phyloP scores from a whole-genome alignment of 2,888 invertebrate species.

The Dolichopus griseipennis region DNA sequence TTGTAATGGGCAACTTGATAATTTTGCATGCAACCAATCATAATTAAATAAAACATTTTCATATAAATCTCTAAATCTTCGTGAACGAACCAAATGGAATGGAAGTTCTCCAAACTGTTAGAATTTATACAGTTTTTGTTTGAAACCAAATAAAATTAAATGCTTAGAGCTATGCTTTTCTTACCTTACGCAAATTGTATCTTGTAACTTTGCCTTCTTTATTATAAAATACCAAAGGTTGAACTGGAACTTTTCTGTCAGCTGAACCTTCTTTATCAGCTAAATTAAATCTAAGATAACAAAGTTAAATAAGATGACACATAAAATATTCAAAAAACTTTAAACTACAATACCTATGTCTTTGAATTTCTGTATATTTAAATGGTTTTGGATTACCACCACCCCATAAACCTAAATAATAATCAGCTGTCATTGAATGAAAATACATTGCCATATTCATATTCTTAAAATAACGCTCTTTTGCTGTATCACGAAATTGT shows the following conservation, averaged over 20 bases:
- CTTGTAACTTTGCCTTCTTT: conserved; percentile 82
- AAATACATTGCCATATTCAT: conserved; percentile 95
- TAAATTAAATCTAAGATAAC: conserved; percentile 55
- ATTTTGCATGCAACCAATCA: conserved; percentile 93
- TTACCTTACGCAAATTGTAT: conserved; percentile 88
- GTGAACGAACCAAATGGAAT: conserved; percentile 84
- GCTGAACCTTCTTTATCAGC: conserved; percentile 84
- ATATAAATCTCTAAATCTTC: conserved; percentile 82
- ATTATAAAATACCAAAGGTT: conserved; percentile 82
- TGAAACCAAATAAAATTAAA: neutral
- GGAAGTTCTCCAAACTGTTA: conserved; percentile 85
- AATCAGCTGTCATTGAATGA: conserved; percentile 96
- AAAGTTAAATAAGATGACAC: conserved; percentile 19
- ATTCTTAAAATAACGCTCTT: conserved; percentile 93
- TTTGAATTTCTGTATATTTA: conserved; percentile 92
- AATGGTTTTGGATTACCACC: conserved; percentile 91
- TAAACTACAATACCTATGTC: conserved; percentile 54
- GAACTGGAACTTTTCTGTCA: conserved; percentile 89
- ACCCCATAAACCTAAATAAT: conserved; percentile 95
- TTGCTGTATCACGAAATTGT: conserved; percentile 89
- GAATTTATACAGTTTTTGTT: neutral
- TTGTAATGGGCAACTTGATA: conserved; percentile 91
- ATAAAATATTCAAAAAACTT: neutral
- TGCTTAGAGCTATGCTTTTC: conserved; percentile 5
- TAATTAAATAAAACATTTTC: conserved; percentile 93